These are phyloP conservation scores for Cromileptes altivelis DNA, from an alignment of 2,113 vertebrate genomes.

Conservation along the genomic window DNA sequence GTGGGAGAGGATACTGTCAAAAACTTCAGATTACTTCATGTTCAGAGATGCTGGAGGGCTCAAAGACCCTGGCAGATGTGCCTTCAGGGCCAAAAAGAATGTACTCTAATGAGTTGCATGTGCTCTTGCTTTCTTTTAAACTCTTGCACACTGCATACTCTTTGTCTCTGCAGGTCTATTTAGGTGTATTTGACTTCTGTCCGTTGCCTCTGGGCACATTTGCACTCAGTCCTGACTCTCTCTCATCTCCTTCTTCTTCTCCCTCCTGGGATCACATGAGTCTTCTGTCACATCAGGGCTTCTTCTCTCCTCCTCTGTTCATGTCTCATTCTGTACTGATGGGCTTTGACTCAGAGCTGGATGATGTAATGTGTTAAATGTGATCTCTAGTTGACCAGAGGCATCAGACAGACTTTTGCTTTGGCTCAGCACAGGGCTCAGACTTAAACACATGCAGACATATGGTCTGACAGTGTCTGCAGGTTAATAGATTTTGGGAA, in stretches of 20 bases:
- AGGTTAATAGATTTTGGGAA: too few species aligned
- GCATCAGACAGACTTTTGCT: too few species aligned
- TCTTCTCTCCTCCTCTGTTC: not conserved
- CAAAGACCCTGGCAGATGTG: constrained; percentile 38
- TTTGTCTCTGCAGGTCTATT: constrained; percentile 30
- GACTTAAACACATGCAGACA: too few species aligned
- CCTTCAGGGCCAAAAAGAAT: constrained; percentile 29
- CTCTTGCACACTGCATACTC: not conserved
- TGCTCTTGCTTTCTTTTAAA: constrained; percentile 20
- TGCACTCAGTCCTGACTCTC: not conserved
- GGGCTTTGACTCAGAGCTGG: not conserved
- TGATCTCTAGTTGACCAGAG: too few species aligned
- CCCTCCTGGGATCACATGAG: not conserved
- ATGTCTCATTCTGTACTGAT: not conserved
- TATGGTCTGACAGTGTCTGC: too few species aligned
- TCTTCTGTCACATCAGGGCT: too few species aligned
- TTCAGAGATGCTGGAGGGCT: constrained; percentile 37
- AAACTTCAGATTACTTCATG: constrained; percentile 34
- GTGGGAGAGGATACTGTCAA: constrained; percentile 31
- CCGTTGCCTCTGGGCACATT: constrained; percentile 5
- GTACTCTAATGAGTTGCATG: constrained; percentile 23
- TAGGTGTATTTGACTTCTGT: constrained; percentile 3
- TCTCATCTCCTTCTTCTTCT: not conserved
- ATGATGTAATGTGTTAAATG: too few species aligned
- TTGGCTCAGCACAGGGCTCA: too few species aligned